A percentile compares a stretch with the other conserved stretches of the same genome.
phyloP scores from a whole-genome alignment of 2,113 vertebrate species.

The Dolichotis patagonum region DNA sequence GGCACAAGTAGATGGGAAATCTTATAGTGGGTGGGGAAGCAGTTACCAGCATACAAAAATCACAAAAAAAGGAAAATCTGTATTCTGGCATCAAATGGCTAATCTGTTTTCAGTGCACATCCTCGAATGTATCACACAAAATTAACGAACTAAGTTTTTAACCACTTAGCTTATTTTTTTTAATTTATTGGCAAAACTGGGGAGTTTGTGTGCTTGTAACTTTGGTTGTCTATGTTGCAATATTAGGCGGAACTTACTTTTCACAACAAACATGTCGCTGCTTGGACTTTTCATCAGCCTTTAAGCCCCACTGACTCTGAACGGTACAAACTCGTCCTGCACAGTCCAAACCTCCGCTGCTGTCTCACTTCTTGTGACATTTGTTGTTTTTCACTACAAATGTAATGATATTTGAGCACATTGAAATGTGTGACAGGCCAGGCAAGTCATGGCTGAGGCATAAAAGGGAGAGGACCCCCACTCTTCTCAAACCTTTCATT shows the following conservation, averaged over 20 bases:
- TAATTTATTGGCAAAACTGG: constrained; percentile 58
- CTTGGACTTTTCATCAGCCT: constrained; percentile 62
- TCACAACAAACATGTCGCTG: constrained; percentile 41
- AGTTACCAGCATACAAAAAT: neutral
- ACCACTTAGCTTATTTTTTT: constrained; percentile 52
- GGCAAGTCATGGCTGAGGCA: neutral
- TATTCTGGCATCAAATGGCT: constrained; percentile 58
- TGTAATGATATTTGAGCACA: neutral
- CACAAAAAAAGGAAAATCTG: constrained; percentile 51
- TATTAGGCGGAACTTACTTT: constrained; percentile 54
- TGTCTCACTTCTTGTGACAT: neutral
- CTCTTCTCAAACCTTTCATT: constrained; percentile 35
- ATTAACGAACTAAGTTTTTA: constrained; percentile 82
- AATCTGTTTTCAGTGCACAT: constrained; percentile 88
- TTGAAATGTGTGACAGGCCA: neutral
- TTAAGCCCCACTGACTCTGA: constrained; percentile 36
- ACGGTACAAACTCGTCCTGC: neutral
- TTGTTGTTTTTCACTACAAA: constrained; percentile 17
- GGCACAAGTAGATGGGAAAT: constrained; percentile 39
- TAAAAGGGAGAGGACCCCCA: neutral
- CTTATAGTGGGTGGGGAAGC: neutral
- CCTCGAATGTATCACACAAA: constrained; percentile 73
- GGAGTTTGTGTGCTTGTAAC: constrained; percentile 25
- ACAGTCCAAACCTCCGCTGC: neutral
- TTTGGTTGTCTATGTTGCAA: constrained; percentile 45